phyloP scores from a whole-genome alignment of 1,140 invertebrate genomes.

The Mamestra configurata region DNA sequence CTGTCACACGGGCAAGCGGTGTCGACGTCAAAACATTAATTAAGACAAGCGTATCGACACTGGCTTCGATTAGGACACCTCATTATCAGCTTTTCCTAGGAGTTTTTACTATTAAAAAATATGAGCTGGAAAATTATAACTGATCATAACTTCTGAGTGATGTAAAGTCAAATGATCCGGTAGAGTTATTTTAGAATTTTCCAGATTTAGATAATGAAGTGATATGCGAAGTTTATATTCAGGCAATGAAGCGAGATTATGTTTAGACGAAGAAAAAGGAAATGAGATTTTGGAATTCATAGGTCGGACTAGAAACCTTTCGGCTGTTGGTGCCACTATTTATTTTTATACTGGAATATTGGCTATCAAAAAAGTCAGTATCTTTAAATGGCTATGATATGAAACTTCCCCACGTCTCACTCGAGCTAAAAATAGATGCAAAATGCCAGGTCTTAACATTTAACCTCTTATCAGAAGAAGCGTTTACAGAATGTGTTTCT shows the following conservation, averaged over 20 bases:
- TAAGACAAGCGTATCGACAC: slow-evolving; percentile 35
- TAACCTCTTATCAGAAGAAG: neutral
- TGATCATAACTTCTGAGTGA: no score
- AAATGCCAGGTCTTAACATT: slow-evolving; percentile 6
- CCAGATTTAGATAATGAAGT: no score
- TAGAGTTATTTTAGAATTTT: no score
- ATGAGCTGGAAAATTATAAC: neutral
- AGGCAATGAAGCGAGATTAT: no score
- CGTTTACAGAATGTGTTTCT: slow-evolving; percentile 2
- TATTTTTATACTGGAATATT: neutral
- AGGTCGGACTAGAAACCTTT: neutral
- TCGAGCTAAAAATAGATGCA: neutral
- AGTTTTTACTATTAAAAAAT: neutral
- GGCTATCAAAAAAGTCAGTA: neutral
- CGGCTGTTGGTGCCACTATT: neutral
- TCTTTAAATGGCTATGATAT: neutral
- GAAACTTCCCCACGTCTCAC: neutral
- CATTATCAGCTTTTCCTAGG: slow-evolving; percentile 46
- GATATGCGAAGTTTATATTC: no score
- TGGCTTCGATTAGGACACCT: slow-evolving; percentile 56
- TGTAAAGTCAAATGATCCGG: no score
- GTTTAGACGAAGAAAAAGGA: neutral
- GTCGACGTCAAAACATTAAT: slow-evolving; percentile 34
- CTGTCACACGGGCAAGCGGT: slow-evolving; percentile 17
- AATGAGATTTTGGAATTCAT: neutral